These are phyloP conservation scores for Brevipalpus yothersi DNA, from an alignment of 1,140 invertebrate genomes.

Conservation along the genomic window DNA sequence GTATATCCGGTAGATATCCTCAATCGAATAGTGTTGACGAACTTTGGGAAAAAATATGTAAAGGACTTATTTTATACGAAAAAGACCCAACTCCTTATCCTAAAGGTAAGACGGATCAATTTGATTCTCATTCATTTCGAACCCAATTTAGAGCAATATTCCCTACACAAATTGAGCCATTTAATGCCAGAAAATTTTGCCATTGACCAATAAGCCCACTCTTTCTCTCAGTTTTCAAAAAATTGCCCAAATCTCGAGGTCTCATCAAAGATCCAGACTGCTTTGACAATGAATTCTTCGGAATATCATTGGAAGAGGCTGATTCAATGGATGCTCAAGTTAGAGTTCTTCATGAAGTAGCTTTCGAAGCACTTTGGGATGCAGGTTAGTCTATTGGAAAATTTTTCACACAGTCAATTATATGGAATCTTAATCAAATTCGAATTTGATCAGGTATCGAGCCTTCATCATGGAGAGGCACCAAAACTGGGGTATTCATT, in stretches of 20 bases:
- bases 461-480: constrained; percentile 21
- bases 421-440: not conserved
- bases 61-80: not conserved
- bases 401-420: too few relatives aligned
- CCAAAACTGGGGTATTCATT: constrained; percentile 68
- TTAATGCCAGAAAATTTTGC: too few relatives aligned
- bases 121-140: constrained; percentile 18
- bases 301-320: constrained; percentile 5
- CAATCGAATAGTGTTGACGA: not conserved
- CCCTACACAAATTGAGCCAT: too few relatives aligned
- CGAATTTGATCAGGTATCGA: constrained; percentile 6
- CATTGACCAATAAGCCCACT: too few relatives aligned
- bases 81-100: not conserved
- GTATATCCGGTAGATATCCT: not conserved
- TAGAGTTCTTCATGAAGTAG: constrained; percentile 58
- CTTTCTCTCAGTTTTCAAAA: not conserved
- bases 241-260: not conserved
- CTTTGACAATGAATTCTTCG: constrained; percentile 8
- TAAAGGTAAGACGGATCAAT: constrained; percentile 26
- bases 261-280: constrained; percentile 20
- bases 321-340: constrained; percentile 31
- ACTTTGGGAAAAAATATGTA: not conserved
- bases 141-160: not conserved
- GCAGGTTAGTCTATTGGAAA: constrained; percentile 27
- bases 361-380: constrained; percentile 78